A percentile compares a stretch with the other conserved stretches of the same genome.
Conservation (phyloP, 1,140 invertebrate genomes). For the Eupeodes corollae region DNA sequence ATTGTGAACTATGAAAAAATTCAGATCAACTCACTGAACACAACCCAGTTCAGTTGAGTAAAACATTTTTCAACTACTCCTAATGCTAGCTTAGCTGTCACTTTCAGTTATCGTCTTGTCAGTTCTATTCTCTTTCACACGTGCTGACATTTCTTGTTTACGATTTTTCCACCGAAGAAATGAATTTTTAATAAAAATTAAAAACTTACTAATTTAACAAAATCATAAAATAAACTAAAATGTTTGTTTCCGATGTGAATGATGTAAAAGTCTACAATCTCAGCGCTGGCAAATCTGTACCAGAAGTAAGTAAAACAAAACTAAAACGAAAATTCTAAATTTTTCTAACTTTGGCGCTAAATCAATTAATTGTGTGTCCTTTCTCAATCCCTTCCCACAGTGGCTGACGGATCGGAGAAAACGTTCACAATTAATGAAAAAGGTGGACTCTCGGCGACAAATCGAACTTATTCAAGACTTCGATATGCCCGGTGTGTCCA, state of each 20-base stretch:
- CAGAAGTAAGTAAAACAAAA: slow-evolving; percentile 63
- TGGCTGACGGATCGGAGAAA: slow-evolving; percentile 89
- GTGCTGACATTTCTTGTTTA: too few species aligned
- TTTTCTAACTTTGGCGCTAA: slow-evolving; percentile 5
- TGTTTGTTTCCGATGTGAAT: slow-evolving; percentile 77
- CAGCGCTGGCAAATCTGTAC: slow-evolving; percentile 89
- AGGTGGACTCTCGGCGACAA: slow-evolving; percentile 76
- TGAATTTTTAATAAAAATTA: too few species aligned
- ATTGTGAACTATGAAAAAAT: too few species aligned
- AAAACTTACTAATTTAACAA: too few species aligned
- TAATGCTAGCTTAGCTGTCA: too few species aligned
- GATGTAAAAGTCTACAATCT: slow-evolving; percentile 97
- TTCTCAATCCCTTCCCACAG: slow-evolving; percentile 43
- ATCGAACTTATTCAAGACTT: slow-evolving; percentile 99
- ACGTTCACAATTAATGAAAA: slow-evolving; percentile 74
- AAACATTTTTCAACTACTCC: too few species aligned
- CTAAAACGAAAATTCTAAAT: background rate
- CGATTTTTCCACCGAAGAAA: too few species aligned
- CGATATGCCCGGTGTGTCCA: slow-evolving; percentile 93
- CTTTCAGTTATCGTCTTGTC: too few species aligned
- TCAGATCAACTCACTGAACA: too few species aligned
- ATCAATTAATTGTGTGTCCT: background rate
- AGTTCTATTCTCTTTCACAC: too few species aligned
- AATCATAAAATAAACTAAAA: slow-evolving; percentile 32
- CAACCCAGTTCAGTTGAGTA: too few species aligned